Percentiles rank a stretch among this genome's conserved stretches.
Evolutionary conservation across 2,797 vertebrate genomes (phyloP).

Genomic region (Sarcophilus harrisii): DNA sequence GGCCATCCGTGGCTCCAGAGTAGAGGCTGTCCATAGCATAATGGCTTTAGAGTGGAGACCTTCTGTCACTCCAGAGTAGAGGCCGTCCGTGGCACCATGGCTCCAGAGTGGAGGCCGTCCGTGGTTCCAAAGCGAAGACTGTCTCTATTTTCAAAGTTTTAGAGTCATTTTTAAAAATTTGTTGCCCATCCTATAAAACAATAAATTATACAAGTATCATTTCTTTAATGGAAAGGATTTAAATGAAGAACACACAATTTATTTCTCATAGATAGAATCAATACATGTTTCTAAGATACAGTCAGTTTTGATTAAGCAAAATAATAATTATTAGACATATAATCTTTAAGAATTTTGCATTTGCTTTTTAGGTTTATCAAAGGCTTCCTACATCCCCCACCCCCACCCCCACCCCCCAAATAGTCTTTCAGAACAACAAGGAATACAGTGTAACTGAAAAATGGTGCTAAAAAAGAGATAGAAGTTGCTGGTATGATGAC

Average conservation of each 20-base stretch:
- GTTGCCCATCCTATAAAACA: constrained; percentile 34
- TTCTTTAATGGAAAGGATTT: constrained; percentile 56
- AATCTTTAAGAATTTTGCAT: background rate
- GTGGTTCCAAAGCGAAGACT: too few relatives aligned
- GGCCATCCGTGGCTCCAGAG: too few relatives aligned
- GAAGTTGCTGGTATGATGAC: background rate
- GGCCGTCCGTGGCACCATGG: too few relatives aligned
- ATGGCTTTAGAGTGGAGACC: too few relatives aligned
- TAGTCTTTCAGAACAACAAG: background rate
- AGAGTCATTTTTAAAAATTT: constrained; percentile 33
- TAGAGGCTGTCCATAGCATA: too few relatives aligned
- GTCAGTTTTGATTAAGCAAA: constrained; percentile 43
- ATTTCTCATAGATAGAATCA: constrained; percentile 21
- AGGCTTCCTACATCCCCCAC: background rate
- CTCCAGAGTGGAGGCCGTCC: too few relatives aligned
- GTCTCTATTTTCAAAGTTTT: constrained; percentile 13
- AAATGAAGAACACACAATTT: constrained; percentile 31
- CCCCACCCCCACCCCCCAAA: accelerated
- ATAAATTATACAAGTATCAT: constrained; percentile 67
- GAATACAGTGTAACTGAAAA: background rate
- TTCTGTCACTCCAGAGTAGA: too few relatives aligned
- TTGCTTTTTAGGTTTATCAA: background rate
- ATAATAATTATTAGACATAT: constrained; percentile 9
- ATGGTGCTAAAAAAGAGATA: background rate
- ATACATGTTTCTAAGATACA: constrained; percentile 55